Evolutionary conservation across 2,113 vertebrate genomes (phyloP).

Genomic region (Chlamydotis undulata): DNA sequence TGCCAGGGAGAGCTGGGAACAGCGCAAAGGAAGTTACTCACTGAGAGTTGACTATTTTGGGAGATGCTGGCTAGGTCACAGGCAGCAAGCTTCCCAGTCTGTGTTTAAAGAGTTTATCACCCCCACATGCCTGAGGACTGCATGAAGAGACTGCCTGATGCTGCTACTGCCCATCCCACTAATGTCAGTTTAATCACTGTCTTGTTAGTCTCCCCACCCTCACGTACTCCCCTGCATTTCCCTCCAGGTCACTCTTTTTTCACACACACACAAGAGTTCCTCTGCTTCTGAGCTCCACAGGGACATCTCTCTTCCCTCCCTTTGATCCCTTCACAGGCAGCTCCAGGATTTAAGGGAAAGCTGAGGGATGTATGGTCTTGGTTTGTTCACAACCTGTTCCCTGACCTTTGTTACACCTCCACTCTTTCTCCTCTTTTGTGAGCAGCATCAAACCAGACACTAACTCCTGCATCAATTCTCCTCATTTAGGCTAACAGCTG

Average conservation of each 20-base stretch:
- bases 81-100: slow-evolving; percentile 18
- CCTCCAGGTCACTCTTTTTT: background rate
- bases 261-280: background rate
- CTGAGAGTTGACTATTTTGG: slow-evolving; percentile 57
- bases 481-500: background rate
- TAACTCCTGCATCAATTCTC: background rate
- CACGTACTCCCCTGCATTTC: background rate
- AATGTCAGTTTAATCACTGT: background rate
- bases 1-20: slow-evolving; percentile 66
- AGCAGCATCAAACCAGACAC: background rate
- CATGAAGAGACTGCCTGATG: slow-evolving; percentile 20
- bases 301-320: background rate
- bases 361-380: background rate
- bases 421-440: background rate
- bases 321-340: background rate
- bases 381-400: background rate
- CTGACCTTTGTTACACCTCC: background rate
- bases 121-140: background rate
- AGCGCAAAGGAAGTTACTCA: slow-evolving; percentile 67
- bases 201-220: background rate
- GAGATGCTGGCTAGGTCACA: slow-evolving; percentile 65
- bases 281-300: background rate
- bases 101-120: slow-evolving; percentile 42
- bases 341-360: background rate
- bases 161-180: background rate